Conservation (phyloP, 2,113 vertebrate species). For the Lepisosteus osseus region DNA sequence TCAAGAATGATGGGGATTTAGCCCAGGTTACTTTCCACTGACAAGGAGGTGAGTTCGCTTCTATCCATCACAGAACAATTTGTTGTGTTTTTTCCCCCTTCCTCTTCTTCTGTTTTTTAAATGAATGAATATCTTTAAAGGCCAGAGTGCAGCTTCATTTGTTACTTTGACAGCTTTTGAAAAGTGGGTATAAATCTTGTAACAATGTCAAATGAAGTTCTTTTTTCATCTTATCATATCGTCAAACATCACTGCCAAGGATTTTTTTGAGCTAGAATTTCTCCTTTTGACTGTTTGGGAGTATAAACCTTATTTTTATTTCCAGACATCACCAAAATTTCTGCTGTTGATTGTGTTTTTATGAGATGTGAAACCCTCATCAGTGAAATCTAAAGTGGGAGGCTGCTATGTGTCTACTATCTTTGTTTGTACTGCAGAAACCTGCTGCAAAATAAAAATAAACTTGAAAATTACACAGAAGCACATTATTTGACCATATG, state of each 20-base stretch:
- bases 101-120: constrained; percentile 47
- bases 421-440: no score
- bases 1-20: constrained; percentile 18
- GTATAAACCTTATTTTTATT: no score
- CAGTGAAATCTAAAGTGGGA: no score
- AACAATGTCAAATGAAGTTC: neutral
- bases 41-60: constrained; percentile 43
- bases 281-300: no score
- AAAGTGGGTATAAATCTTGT: constrained; percentile 40
- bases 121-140: constrained; percentile 73
- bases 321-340: no score
- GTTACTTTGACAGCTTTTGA: constrained; percentile 65
- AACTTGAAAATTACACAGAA: no score
- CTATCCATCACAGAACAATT: constrained; percentile 18
- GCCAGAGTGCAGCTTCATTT: constrained; percentile 59
- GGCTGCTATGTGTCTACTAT: no score
- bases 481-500: no score
- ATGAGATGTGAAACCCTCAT: no score
- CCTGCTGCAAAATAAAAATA: no score
- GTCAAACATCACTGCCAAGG: neutral
- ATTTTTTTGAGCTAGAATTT: no score
- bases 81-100: constrained; percentile 30
- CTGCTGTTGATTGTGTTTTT: no score
- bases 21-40: constrained; percentile 24
- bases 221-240: neutral